Evolutionary conservation across 2,888 invertebrate genomes (phyloP), one percentile per base, ranked within the genome.

Genomic region (Lasioglossum morio): DNA sequence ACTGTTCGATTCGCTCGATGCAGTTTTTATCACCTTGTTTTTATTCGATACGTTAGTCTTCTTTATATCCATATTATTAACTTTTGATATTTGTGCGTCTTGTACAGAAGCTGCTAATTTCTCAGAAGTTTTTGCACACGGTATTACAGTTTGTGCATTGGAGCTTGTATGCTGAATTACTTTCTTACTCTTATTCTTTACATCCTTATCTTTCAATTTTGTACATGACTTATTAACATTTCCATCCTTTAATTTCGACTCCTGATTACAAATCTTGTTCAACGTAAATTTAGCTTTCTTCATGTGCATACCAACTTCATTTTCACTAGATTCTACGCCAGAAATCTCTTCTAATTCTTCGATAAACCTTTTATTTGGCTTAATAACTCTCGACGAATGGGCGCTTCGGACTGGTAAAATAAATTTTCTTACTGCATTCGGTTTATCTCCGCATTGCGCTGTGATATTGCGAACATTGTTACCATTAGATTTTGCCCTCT

Each of bases 381-480:
- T 98, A 79, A 98, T 98, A 70, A 98, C 97, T 89, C 98, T 96
- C 8, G 98, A 98, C 69, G 98, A 98, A 94, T 98, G 97, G 27
- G 97, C 97, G 96, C 98, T 98, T 92, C 98, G 96, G 73, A 97
- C 96, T 30, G 98, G 98, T 86, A 98, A 95, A 53, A 98, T 97
- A 96, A 98, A 98, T 94, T 97, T 97, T 77, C 96, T 96, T 53
- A 95, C 95, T 73, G 95, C 80, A 57, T 86, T 93, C 84, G 95
- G 94, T 80, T 93, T 93, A 72, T 95, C 94, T 12, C 91, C 91
- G n/a, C 93, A 90, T 78, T 93, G 93, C 30, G 92, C 88, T 23
- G 91, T 82, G 46, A 90, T 75, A 34, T 90, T 92, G 37, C 92
- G 92, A 53, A 90, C 81, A 81, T 88, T 93, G 73, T 83, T 91